These are phyloP conservation scores for Calliopum simillimum DNA, from an alignment of 2,888 invertebrate species.

Conservation along the genomic window DNA sequence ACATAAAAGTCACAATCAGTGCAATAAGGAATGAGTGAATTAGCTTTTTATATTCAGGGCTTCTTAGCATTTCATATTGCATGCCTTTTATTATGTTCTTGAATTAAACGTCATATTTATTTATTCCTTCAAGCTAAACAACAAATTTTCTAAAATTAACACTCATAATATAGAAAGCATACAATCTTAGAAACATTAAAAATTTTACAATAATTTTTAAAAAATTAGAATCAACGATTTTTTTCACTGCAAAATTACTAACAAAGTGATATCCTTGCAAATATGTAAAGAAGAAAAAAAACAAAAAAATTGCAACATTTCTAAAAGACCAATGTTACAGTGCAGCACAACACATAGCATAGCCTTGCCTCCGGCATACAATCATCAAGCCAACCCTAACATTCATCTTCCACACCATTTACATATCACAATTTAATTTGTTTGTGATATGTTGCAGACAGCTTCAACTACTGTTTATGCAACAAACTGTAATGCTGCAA, in stretches of 20 bases:
- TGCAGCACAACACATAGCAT: neutral
- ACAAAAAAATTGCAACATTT: slow-evolving; percentile 18
- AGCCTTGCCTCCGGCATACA: slow-evolving; percentile 32
- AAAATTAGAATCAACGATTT: slow-evolving; percentile 11
- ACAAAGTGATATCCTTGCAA: slow-evolving; percentile 24
- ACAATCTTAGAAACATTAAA: too few relatives aligned
- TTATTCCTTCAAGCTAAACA: too few relatives aligned
- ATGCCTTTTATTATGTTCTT: too few relatives aligned
- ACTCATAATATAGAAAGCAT: too few relatives aligned
- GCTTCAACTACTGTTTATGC: slow-evolving; percentile 40
- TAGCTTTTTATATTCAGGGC: too few relatives aligned
- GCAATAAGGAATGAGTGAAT: too few relatives aligned
- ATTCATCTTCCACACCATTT: slow-evolving; percentile 27
- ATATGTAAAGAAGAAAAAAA: too few relatives aligned
- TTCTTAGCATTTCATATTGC: too few relatives aligned
- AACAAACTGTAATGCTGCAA: neutral
- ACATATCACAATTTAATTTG: slow-evolving; percentile 33
- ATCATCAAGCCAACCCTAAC: slow-evolving; percentile 18
- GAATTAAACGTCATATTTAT: too few relatives aligned
- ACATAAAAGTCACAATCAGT: too few relatives aligned
- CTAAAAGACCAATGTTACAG: neutral
- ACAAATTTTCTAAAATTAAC: too few relatives aligned
- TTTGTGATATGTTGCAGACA: slow-evolving; percentile 35
- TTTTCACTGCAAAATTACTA: slow-evolving; percentile 13
- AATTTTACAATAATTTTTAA: too few relatives aligned